Evolutionary conservation across 2,888 invertebrate species (phyloP), one percentile per base, ranked within the genome.

Genomic region (Drosophila atripex): DNA sequence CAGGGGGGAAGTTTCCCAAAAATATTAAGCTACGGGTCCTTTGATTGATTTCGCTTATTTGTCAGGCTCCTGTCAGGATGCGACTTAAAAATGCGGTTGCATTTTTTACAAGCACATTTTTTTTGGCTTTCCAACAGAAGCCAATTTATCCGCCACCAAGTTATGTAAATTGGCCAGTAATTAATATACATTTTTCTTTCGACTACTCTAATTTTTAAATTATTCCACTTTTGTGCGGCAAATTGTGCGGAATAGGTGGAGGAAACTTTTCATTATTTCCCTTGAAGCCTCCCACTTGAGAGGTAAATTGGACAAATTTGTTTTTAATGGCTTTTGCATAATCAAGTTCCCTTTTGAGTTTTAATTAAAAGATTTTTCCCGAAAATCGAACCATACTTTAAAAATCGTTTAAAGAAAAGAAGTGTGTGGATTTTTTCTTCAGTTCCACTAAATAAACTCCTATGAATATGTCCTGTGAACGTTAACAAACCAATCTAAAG

Each of bases 101-200:
- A 32, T 35, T 65, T 51, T 46, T 41, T 18, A 23, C 35, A 43
- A 12, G 14, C 41, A 7, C 21, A 43, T 45, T 25, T 47, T 23
- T 52, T 23, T 11, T 21, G 35, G 23, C 25, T 14, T 39, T 18
- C n/a, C 14, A 7, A 11, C 23, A 41, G 30, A 50, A 50, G 25
- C 21, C 39, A 54, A 50, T 51, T 54, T 70, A 30, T 54, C n/a
- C 0, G 32, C 70, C 50, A n/a, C 53, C 45, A 61, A 60, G 41
- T 25, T 71, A 76, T 80, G 53, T 18, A 76, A 78, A 78, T 73
- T 51, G 12, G 45, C 14, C 23, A 18, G 52, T 64, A 55, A 70
- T 61, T 61, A 61, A 70, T 59, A 64, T 53, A 63, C 16, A 18
- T 61, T 30, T 63, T 38, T 3, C n/a, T 8, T 12, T 25, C 5